Evolutionary conservation across 2,797 vertebrate genomes (phyloP), one percentile per base, ranked within the genome.

Genomic region (Gymnothorax javanicus): DNA sequence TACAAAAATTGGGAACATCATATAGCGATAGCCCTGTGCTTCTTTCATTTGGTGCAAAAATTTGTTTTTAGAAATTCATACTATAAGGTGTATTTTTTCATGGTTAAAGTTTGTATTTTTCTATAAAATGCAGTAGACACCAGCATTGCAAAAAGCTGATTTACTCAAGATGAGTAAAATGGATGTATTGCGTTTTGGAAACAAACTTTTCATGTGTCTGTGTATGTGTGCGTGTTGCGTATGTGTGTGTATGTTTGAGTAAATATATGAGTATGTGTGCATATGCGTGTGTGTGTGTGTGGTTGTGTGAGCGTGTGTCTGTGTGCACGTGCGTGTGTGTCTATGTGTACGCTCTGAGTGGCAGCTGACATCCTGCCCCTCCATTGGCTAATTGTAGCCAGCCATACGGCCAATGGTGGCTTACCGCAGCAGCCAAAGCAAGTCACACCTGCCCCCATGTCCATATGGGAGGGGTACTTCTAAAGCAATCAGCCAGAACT

Each of bases 381-480:
- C 92, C 93, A 91, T 43, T 43, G 33, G 33, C 86, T 93, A 94
- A 94, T 95, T 95, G 93, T 95, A 97, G 95, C 92, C 96, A 90
- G 92, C 95, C 95, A 97, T 97, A 97, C 94, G 97, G 96, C 94
- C 95, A 92, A 95, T 97, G 95, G 97, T 96, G 96, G 96, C 94
- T 96, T 95, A 96, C 33, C 2, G 96, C 94, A 95, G 93, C 92
- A 91, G 95, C 94, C 92, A 89, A 91, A 91, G 90, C 94, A 93
- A 43, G 91, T 96, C 96, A 97, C 97, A 95, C 95, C 95, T 95
- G 94, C 94, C 95, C 94, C 93, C 91, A 90, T 43, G 33, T 92
- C 91, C 95, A 96, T 96, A 97, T 96, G 95, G 96, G 95, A 96
- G 95, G 92, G 95, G 95, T 95, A 97, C 97, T 98, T 98, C 97